phyloP scores from a whole-genome alignment of 2,888 invertebrate genomes.

The Conistra vaccinii region DNA sequence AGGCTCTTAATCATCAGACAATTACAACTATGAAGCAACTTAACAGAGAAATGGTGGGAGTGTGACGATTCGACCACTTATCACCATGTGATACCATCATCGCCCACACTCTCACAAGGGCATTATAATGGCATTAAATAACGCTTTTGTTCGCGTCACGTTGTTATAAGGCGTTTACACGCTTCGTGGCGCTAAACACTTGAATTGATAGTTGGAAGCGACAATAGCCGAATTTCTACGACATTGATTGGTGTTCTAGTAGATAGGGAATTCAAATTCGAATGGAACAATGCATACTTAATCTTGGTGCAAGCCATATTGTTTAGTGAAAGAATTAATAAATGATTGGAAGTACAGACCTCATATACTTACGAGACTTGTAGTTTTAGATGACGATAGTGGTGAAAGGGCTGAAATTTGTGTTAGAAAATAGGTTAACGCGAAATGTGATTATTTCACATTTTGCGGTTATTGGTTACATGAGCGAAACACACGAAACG shows the following conservation, averaged over 20 bases:
- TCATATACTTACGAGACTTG: neutral
- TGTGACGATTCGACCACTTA: constrained; percentile 58
- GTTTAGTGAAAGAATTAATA: constrained; percentile 38
- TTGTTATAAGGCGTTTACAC: constrained; percentile 81
- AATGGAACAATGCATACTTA: constrained; percentile 50
- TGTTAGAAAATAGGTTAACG: neutral
- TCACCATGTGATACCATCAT: constrained; percentile 62
- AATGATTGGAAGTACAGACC: neutral
- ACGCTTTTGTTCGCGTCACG: constrained; percentile 76
- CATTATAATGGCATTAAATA: constrained; percentile 80
- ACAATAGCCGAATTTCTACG: constrained; percentile 50
- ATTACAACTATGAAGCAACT: constrained; percentile 34
- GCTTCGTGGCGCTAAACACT: constrained; percentile 70
- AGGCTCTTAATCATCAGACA: constrained; percentile 10
- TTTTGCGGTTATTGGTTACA: too few relatives aligned
- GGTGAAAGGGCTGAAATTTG: neutral
- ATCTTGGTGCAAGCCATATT: constrained; percentile 39
- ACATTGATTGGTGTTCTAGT: constrained; percentile 49
- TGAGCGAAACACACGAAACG: neutral
- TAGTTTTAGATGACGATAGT: neutral
- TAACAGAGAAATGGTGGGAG: constrained; percentile 30
- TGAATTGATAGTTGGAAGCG: constrained; percentile 58
- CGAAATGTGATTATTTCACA: too few relatives aligned
- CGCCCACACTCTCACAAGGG: constrained; percentile 69
- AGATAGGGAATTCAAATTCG: constrained; percentile 43